Evolutionary conservation across 2,797 vertebrate genomes (phyloP).

Genomic region (Dallia pectoralis): DNA sequence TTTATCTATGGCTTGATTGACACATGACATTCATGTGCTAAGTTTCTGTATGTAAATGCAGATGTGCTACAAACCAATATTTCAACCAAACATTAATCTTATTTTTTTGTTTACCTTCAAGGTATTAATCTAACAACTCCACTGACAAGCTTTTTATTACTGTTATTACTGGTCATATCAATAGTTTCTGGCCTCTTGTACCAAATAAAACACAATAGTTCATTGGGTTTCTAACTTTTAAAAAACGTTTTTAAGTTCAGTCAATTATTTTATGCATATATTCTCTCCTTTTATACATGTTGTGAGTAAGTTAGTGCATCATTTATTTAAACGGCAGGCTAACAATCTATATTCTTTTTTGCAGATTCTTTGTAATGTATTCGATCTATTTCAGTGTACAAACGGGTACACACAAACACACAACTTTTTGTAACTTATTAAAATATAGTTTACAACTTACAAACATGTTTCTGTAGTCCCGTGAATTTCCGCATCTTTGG

Average conservation of each 20-base stretch:
- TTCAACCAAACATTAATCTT: not conserved
- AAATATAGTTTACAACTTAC: conserved; percentile 65
- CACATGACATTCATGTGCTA: not conserved
- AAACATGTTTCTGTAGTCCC: conserved; percentile 1
- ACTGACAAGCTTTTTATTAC: conserved; percentile 51
- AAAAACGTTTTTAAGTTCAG: not conserved
- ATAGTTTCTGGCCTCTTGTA: conserved; percentile 36
- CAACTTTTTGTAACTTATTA: conserved; percentile 80
- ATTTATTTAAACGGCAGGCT: conserved; percentile 60
- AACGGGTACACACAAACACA: conserved; percentile 71
- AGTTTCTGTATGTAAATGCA: not conserved
- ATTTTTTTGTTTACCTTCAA: conserved; percentile 36
- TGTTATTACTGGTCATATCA: conserved; percentile 28
- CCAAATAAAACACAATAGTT: conserved; percentile 27
- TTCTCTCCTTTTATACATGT: conserved; percentile 43
- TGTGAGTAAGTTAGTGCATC: conserved; percentile 56
- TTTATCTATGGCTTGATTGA: conserved; percentile 1
- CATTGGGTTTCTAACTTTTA: conserved; percentile 39
- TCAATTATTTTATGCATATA: conserved; percentile 11
- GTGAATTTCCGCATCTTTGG: conserved; percentile 1
- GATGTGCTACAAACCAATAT: not conserved
- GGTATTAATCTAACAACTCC: conserved; percentile 33
- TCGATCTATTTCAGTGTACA: conserved; percentile 58
- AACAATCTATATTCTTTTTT: conserved; percentile 40
- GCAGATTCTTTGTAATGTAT: conserved; percentile 51